These are phyloP conservation scores for Sebastes trivittatus DNA, from an alignment of 2,797 vertebrate species.

Conservation along the genomic window DNA sequence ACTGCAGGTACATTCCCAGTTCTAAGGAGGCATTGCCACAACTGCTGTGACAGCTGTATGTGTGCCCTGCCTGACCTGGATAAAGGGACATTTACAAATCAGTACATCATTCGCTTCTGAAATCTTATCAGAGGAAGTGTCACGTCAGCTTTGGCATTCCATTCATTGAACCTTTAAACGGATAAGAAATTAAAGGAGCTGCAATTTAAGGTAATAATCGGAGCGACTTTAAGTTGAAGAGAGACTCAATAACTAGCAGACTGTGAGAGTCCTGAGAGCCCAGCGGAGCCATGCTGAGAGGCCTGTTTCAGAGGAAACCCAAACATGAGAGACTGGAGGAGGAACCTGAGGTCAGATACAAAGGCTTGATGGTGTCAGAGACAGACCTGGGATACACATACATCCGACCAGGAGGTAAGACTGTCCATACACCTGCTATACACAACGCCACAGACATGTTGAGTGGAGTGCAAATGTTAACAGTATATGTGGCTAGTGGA, in stretches of 20 bases:
- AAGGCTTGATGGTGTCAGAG: slow-evolving; percentile 90
- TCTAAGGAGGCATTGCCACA: not conserved
- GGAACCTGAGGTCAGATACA: slow-evolving; percentile 85
- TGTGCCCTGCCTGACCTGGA: not conserved
- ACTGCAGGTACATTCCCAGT: not conserved
- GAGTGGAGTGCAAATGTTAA: not conserved
- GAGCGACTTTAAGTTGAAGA: not conserved
- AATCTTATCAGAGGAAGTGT: not conserved
- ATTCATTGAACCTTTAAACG: not conserved
- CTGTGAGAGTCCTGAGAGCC: not conserved
- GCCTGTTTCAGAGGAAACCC: slow-evolving; percentile 76
- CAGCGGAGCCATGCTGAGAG: slow-evolving; percentile 71
- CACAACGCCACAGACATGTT: not conserved
- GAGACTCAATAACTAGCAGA: not conserved
- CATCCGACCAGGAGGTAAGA: slow-evolving; percentile 92
- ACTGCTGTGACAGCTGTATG: not conserved
- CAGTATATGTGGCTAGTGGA: not conserved
- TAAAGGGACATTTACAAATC: not conserved
- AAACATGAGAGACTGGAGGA: slow-evolving; percentile 81
- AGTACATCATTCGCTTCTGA: not conserved
- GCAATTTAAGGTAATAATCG: not conserved
- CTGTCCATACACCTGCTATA: not conserved
- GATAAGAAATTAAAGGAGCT: not conserved
- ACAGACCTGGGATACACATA: slow-evolving; percentile 88
- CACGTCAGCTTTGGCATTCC: not conserved